phyloP scores from a whole-genome alignment of 2,797 vertebrate species.

The Lates japonicus region DNA sequence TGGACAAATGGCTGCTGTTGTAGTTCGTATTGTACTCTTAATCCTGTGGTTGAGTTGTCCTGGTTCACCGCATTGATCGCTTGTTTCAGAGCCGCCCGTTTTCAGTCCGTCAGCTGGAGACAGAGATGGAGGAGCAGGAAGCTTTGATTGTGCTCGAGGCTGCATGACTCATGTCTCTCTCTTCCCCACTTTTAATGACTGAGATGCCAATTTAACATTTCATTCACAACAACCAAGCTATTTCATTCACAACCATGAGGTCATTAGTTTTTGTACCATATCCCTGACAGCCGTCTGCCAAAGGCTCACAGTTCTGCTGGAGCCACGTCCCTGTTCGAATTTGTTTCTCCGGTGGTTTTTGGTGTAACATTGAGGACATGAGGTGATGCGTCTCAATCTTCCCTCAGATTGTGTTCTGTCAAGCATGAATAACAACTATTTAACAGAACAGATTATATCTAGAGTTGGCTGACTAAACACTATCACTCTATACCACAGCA shows the following conservation, averaged over 20 bases:
- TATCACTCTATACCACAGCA: background rate
- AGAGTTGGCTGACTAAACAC: background rate
- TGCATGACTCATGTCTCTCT: slow-evolving; percentile 75
- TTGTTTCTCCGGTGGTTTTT: background rate
- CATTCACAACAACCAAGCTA: slow-evolving; percentile 56
- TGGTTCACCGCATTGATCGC: slow-evolving; percentile 43
- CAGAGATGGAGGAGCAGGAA: slow-evolving; percentile 56
- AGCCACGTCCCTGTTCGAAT: background rate
- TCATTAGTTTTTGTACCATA: slow-evolving; percentile 39
- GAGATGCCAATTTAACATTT: slow-evolving; percentile 59
- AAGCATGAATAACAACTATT: slow-evolving; percentile 17
- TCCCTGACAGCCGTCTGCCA: slow-evolving; percentile 6
- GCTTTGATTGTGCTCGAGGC: slow-evolving; percentile 72
- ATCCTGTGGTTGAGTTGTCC: slow-evolving; percentile 32
- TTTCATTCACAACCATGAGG: slow-evolving; percentile 52
- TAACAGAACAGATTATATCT: background rate
- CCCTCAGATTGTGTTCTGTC: background rate
- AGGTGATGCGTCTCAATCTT: slow-evolving; percentile 18
- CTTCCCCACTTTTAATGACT: slow-evolving; percentile 61
- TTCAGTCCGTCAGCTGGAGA: slow-evolving; percentile 35
- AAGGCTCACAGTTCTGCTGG: slow-evolving; percentile 7
- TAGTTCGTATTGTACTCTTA: slow-evolving; percentile 1
- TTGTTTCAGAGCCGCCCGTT: slow-evolving; percentile 34
- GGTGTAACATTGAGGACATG: background rate
- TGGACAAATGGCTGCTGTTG: background rate